These are phyloP conservation scores for Trypoxylon attenuatum DNA, from an alignment of 2,888 invertebrate species.

Conservation along the genomic window DNA sequence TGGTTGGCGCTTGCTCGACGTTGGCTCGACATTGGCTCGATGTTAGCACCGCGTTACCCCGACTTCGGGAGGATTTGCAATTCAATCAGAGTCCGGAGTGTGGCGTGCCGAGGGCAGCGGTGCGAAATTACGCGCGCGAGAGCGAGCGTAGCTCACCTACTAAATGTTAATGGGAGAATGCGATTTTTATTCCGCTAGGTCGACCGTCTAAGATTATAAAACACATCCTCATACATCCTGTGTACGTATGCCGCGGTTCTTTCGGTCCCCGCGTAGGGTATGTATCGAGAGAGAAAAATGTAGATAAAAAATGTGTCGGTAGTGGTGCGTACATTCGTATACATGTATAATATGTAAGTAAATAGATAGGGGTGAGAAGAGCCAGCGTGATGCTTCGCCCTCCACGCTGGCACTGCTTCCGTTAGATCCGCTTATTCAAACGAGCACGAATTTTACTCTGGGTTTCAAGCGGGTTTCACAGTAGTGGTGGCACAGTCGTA, in stretches of 20 bases:
- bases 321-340: neutral
- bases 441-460: slow-evolving; percentile 15
- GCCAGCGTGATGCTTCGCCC: too few species aligned
- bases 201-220: neutral
- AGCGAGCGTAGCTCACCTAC: slow-evolving; percentile 35
- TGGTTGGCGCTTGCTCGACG: too few species aligned
- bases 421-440: slow-evolving; percentile 39
- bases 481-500: too few species aligned
- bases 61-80: slow-evolving; percentile 29
- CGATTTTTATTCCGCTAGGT: neutral
- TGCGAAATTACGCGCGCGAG: slow-evolving; percentile 42
- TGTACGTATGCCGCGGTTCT: neutral
- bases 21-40: too few species aligned
- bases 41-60: too few species aligned
- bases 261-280: neutral
- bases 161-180: slow-evolving; percentile 36
- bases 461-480: too few species aligned
- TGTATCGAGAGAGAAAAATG: neutral
- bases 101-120: slow-evolving; percentile 13
- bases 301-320: neutral
- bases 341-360: too few species aligned
- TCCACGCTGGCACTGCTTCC: too few species aligned
- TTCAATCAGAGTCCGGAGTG: slow-evolving; percentile 28
- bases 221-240: neutral
- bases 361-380: too few species aligned